Base-by-base conservation (phyloP, 2,888 invertebrate genomes). In the Fragum whitleyi region DNA sequence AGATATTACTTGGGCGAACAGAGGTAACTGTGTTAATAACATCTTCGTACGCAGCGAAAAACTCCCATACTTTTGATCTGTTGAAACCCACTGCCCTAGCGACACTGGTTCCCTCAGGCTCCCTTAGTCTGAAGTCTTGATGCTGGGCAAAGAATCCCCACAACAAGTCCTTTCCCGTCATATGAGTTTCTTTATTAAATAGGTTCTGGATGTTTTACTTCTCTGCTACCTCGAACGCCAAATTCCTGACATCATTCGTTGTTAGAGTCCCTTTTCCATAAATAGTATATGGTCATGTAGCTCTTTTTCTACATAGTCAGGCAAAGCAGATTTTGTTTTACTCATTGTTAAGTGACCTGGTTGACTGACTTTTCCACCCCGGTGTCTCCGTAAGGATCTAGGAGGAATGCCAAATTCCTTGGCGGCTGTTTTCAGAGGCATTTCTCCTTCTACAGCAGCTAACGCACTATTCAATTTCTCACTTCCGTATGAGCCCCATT, bases 1-100 rank as follows among this genome's bases (percentile, higher is more conserved):
- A 19, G 84, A 79, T 73, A n/a, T 19, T 77, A 23, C 61, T 42
- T 26, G 67, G 53, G 9, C 47, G 59, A 7, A 42, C 32, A 19
- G 39, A 19, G 29, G 65, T 14, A 7, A 23, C 5, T 6, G 39
- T 26, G 5, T 42, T 67, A 6, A 74, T 5, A n/a, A 47, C 23
- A 5, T 26, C 42, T 55, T 75, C 68, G 59, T 59, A 69, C 26
- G 67, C 42, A 39, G 16, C 16, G 42, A 75, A 68, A 57, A 75
- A 73, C 23, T 61, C n/a, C n/a, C n/a, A n/a, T n/a, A n/a, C n/a
- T n/a, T n/a, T n/a, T n/a, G n/a, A n/a, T n/a, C n/a, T n/a, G n/a
- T n/a, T n/a, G n/a, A n/a, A n/a, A n/a, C n/a, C n/a, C n/a, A n/a
- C n/a, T n/a, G n/a, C n/a, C n/a, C n/a, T n/a, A n/a, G n/a, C n/a